Conservation (phyloP, 2,888 invertebrate species). For the Oscheius sp. region DNA sequence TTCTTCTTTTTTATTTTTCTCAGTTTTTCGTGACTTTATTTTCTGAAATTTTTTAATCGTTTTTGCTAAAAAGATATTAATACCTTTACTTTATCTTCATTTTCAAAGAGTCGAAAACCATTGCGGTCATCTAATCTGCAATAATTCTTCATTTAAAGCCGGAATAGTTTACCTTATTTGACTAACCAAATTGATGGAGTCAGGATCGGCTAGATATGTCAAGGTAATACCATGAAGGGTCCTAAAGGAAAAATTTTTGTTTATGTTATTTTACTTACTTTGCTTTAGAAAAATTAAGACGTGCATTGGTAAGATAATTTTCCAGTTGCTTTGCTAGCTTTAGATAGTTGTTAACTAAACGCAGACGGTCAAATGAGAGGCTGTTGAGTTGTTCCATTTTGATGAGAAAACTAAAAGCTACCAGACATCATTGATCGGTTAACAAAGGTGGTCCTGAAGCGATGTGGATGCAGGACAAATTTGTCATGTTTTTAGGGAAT, state of each 20-base stretch:
- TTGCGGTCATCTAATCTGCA: not conserved
- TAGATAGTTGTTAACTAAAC: constrained; percentile 20
- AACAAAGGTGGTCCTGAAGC: too few relatives aligned
- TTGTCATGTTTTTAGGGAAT: not conserved
- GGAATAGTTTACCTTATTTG: not conserved
- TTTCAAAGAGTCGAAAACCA: not conserved
- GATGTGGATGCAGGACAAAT: not conserved
- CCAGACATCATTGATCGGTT: not conserved
- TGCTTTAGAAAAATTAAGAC: constrained; percentile 21
- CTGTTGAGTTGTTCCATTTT: constrained; percentile 25
- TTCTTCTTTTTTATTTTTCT: not conserved
- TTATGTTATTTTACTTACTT: not conserved
- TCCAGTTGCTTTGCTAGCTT: not conserved
- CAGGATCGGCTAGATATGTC: constrained; percentile 12
- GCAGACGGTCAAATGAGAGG: constrained; percentile 18
- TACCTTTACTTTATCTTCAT: not conserved
- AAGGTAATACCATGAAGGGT: constrained; percentile 22
- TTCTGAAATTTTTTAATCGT: not conserved
- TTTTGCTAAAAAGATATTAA: too few relatives aligned
- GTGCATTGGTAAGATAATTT: not conserved
- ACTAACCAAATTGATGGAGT: not conserved
- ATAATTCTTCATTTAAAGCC: not conserved
- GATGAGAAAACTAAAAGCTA: not conserved
- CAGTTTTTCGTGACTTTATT: not conserved
- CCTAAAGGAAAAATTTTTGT: not conserved